Conservation (phyloP, 2,888 invertebrate species). For the Abrostola tripartita region DNA sequence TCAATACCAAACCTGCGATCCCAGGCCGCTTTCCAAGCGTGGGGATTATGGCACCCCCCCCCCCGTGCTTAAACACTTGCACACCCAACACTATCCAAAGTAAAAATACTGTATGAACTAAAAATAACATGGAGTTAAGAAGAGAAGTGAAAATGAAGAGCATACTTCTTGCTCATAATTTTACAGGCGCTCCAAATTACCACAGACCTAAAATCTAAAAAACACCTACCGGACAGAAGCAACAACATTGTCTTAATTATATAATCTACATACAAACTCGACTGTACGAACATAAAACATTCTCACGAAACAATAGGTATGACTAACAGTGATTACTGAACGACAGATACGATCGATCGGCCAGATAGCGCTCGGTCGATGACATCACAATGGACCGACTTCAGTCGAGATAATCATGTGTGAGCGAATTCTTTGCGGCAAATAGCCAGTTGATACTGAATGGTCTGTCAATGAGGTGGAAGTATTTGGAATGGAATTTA, state of each 20-base stretch:
- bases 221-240: neutral
- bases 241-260: conserved; percentile 4
- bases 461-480: conserved; percentile 7
- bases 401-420: conserved; percentile 30
- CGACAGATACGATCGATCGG: conserved; percentile 49
- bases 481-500: conserved; percentile 21
- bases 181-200: neutral
- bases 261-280: conserved; percentile 4
- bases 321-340: conserved; percentile 46
- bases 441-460: conserved; percentile 18
- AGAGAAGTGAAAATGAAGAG: no score
- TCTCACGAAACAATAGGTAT: conserved; percentile 53
- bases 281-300: conserved; percentile 19
- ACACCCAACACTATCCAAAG: no score
- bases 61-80: no score
- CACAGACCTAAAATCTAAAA: neutral
- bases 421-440: conserved; percentile 31
- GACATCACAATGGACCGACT: conserved; percentile 56
- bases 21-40: no score
- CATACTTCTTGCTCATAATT: no score
- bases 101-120: no score
- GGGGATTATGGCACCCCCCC: no score
- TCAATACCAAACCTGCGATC: no score
- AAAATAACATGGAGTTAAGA: no score
- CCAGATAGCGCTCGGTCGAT: conserved; percentile 43